Conservation (phyloP, 1,140 invertebrate species). For the Cyclargus thomasi region DNA sequence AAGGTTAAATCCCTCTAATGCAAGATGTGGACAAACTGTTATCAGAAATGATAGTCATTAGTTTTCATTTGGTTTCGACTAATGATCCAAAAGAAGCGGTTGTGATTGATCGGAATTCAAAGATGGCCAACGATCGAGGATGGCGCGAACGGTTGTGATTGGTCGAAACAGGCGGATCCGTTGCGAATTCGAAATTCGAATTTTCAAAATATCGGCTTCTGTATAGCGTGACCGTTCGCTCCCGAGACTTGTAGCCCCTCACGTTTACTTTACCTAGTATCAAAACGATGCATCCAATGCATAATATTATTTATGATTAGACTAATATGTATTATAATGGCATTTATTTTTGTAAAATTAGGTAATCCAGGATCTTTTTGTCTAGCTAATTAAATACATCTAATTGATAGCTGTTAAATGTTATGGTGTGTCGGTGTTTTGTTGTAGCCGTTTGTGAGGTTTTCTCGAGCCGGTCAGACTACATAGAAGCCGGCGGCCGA, state of each 20-base stretch:
- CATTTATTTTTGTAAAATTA: conserved; percentile 10
- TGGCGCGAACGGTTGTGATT: conserved; percentile 1
- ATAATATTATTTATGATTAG: conserved; percentile 12
- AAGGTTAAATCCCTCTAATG: no score
- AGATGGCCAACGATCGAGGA: neutral
- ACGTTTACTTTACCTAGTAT: neutral
- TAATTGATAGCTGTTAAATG: conserved; percentile 10
- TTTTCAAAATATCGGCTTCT: conserved; percentile 1
- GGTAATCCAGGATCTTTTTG: neutral
- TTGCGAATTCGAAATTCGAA: conserved; percentile 9
- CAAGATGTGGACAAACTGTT: no score
- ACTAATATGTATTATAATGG: conserved; percentile 3
- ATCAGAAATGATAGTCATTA: no score
- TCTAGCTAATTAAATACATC: conserved; percentile 12
- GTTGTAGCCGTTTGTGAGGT: conserved; percentile 6
- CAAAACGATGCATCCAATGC: conserved; percentile 4
- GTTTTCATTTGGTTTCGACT: no score
- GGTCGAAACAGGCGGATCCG: neutral
- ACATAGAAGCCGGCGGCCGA: conserved; percentile 4
- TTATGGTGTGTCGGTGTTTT: neutral
- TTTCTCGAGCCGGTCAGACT: conserved; percentile 1
- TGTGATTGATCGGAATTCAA: no score
- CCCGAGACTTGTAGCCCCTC: conserved; percentile 5
- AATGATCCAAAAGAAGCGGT: no score
- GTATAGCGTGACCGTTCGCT: conserved; percentile 14